A percentile compares a stretch with the other conserved stretches of the same genome.
These are phyloP conservation scores for Bungarus multicinctus DNA, from an alignment of 2,113 vertebrate species.

Conservation along the genomic window DNA sequence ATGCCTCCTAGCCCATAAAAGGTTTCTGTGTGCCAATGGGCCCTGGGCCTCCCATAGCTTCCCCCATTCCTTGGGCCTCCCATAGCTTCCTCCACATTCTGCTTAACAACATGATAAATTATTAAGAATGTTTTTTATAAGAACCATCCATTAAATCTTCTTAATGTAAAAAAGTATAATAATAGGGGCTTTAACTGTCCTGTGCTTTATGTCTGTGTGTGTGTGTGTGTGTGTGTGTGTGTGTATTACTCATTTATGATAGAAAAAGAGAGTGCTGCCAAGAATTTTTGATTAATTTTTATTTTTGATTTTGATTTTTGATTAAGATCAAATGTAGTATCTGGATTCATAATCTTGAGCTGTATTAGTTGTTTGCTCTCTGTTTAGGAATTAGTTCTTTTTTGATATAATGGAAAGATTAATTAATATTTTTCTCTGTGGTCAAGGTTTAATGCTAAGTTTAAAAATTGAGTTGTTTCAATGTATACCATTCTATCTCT, in stretches of 20 bases:
- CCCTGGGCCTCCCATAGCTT: not conserved
- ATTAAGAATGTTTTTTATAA: too few species aligned
- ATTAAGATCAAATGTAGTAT: too few species aligned
- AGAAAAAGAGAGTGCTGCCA: too few species aligned
- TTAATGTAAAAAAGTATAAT: too few species aligned
- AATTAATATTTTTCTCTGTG: not conserved
- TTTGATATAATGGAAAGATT: not conserved
- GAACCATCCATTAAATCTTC: too few species aligned
- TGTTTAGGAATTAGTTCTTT: not conserved
- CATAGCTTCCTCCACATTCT: not conserved
- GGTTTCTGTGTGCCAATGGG: not conserved
- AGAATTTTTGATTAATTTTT: too few species aligned
- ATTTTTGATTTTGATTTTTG: too few species aligned
- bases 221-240: too few species aligned
- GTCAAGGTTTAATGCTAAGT: not conserved
- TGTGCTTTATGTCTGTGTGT: too few species aligned
- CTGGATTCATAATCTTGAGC: not conserved
- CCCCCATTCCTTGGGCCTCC: not conserved
- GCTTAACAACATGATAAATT: not conserved
- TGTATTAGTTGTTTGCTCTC: not conserved
- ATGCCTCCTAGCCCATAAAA: not conserved
- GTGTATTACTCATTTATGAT: too few species aligned
- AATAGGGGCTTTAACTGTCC: too few species aligned
- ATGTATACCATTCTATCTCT: not conserved
- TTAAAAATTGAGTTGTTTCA: not conserved